Evolutionary conservation across 2,797 vertebrate genomes (phyloP).

Genomic region (Falco cherrug): DNA sequence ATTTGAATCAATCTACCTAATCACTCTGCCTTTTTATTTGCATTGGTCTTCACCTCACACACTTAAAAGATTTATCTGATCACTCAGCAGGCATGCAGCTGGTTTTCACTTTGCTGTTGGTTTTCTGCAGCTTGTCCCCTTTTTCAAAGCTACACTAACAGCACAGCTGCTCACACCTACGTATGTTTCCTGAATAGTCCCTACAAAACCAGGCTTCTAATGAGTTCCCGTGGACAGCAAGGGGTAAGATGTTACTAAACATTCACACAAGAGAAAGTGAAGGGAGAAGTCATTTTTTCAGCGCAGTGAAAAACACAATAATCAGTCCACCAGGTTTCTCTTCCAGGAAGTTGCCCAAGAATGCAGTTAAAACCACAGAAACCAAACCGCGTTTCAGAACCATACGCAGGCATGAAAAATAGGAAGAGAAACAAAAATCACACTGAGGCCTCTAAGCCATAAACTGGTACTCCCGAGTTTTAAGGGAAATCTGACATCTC

Average conservation of each 20-base stretch:
- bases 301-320: not conserved
- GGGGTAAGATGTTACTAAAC: not conserved
- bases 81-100: not conserved
- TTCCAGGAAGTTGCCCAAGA: slow-evolving; percentile 54
- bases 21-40: not conserved
- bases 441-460: not conserved
- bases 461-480: not conserved
- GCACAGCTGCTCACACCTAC: slow-evolving; percentile 9
- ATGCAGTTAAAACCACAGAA: slow-evolving; percentile 24
- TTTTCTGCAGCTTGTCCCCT: not conserved
- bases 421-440: not conserved
- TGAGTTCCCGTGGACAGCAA: not conserved
- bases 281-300: not conserved
- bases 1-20: not conserved
- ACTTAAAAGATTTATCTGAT: not conserved
- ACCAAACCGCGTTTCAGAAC: not conserved
- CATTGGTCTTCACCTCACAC: not conserved
- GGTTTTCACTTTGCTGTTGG: not conserved
- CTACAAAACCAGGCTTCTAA: not conserved
- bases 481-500: not conserved
- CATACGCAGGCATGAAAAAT: not conserved
- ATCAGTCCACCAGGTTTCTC: not conserved
- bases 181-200: accelerated
- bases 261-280: not conserved
- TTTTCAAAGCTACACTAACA: accelerated